Base-by-base conservation (phyloP, 2,797 vertebrate species). In the Glyptemys insculpta region DNA sequence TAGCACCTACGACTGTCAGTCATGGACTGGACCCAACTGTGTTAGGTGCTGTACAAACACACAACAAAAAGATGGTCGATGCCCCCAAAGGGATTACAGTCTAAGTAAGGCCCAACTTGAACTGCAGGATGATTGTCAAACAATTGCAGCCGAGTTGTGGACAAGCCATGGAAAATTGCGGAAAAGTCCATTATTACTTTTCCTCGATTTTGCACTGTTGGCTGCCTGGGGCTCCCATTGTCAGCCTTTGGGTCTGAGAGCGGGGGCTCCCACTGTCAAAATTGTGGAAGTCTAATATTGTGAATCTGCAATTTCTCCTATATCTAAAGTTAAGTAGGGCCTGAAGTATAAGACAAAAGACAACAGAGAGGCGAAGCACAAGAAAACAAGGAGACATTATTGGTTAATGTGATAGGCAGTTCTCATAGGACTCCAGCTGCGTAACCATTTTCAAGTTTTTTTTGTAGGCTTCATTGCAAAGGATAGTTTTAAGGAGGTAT, bases 31-130 rank as follows among this genome's bases (percentile, higher is more conserved):
- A 94, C 15, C 76, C 23, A 2, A 21, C 47, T 9, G 3, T 21
- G 2, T 86, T 59, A 11, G 74, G 37, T 59, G 31, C 44, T 80
- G 25, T 76, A 59, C 47, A 37, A 37, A 37, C 5, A 10, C 6
- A 52, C 27, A 50, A 53, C 74, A 27, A 31, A 78, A 47, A 76
- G 72, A 76, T 47, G 25, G 41, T 47, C 3, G 11, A 14, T 34
- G 15, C 1, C 31, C 27, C 27, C n/a, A 21, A 21, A 91, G 72
- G 14, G 0, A 9, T 12, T 4, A 5, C 0, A 0, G 7, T 4
- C 85, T 50, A 27, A 88, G 1, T 19, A 15, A 47, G 79, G 54
- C 19, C 9, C n/a, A 37, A 21, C 65, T 23, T 68, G 65, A 68
- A 68, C 37, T 68, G 65, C 19, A 23, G n/a, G 19, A 37, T 19